Evolutionary conservation across 2,113 vertebrate genomes (phyloP), one percentile per base, ranked within the genome.

Genomic region (Columbina picui): DNA sequence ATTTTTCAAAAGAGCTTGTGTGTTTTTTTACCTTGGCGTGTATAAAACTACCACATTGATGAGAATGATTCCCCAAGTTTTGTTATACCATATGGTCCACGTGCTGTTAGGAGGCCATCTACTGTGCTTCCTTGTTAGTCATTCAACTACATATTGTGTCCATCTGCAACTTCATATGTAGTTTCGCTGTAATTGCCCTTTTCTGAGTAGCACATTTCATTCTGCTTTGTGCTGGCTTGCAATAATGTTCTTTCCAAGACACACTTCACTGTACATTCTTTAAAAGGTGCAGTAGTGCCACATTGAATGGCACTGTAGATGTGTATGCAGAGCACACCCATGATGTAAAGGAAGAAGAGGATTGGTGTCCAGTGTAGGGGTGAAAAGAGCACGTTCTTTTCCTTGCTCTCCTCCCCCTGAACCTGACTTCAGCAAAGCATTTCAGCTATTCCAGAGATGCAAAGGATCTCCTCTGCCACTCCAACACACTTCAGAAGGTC

Each of bases 71-170:
- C 93, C 82, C 90, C 75, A 63, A 90, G 82, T 95, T 96, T 97
- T 94, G 82, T 63, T 83, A 8, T 52, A 83, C 95, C 94, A 94
- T 94, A 95, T 96, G 93, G 91, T 89, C 93, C 93, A 13, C 89
- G 93, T 82, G 96, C 89, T 93, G 93, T 57, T 93, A 89, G 94
- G 91, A 95, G 91, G 78, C 93, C 94, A 93, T 97, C 93, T 83
- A 93, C 93, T 88, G 50, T 91, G 90, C 93, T 96, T 94, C 95
- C 90, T 97, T 91, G 89, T 96, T 97, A 97, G 93, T 96, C 95
- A 96, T 93, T 96, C 96, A 69, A 91, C 71, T 94, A 50, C 95
- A 95, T 96, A 96, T 96, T 96, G 96, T 63, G 43, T 96, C 95
- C 95, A 94, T 96, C 94, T 95, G 95, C 93, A 96, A 41, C 87